Percentiles rank a stretch among this genome's conserved stretches.
phyloP scores from a whole-genome alignment of 2,113 vertebrate species.

The Lates calcarifer region DNA sequence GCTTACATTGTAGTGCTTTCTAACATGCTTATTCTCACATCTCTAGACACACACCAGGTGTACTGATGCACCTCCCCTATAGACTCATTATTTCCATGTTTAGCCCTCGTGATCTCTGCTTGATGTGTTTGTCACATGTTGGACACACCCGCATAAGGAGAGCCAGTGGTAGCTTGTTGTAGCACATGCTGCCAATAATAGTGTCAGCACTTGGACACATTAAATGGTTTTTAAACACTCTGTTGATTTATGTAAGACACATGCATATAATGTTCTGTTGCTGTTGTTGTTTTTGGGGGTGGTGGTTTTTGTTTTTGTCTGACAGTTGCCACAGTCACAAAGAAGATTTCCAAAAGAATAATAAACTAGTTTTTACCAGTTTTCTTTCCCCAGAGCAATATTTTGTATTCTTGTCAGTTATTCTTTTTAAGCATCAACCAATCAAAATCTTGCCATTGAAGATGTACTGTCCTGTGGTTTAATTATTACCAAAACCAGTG shows the following conservation, averaged over 20 bases:
- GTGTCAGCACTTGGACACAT: neutral
- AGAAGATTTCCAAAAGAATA: no score
- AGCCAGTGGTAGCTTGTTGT: neutral
- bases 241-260: neutral
- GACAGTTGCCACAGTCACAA: no score
- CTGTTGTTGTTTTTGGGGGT: no score
- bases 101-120: neutral
- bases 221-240: neutral
- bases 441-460: neutral
- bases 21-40: neutral
- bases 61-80: neutral
- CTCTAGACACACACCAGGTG: neutral
- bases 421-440: neutral
- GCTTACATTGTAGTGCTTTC: neutral
- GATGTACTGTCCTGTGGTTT: constrained; percentile 21
- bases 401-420: neutral
- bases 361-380: neutral
- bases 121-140: constrained; percentile 7
- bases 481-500: constrained; percentile 42
- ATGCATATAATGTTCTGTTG: neutral
- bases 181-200: neutral
- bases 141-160: neutral
- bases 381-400: neutral
- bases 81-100: neutral
- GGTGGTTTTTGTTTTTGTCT: no score